Evolutionary conservation across 2,888 invertebrate genomes (phyloP), one percentile per base, ranked within the genome.

Genomic region (Dastarcus helophoroides): DNA sequence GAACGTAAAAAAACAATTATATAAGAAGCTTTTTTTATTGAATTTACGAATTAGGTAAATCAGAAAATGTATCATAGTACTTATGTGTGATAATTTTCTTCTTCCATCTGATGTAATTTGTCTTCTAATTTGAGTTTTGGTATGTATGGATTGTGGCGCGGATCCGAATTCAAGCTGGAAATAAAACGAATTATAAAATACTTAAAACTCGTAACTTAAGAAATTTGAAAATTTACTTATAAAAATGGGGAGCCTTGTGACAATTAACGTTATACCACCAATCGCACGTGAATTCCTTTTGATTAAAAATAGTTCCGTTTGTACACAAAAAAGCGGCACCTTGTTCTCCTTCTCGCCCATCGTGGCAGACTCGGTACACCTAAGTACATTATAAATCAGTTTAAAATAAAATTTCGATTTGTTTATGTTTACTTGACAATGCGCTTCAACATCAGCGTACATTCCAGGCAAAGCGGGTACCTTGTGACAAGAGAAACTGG

Each of bases 191-290:
- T 2, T 2, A 3, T 29, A 11, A 3, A 19, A 29, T 3, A 7
- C 12, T 29, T 3, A 15, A 13, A 29, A 5, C 19, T 7, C 6
- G n/a, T 17, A 7, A n/a, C 6, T 17, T 17, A n/a, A 17, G 19
- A 7, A n/a, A n/a, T 17, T 17, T 6, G 19, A 17, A 6, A 23
- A 52, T 62, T 63, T 56, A 83, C 83, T 73, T 74, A 64, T 85
- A 88, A 37, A 76, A 71, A 17, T 67, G 64, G 3, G 70, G 67
- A n/a, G 86, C 80, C 36, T 79, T 71, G 3, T 74, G 73, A 47
- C 88, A 88, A 51, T 86, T 78, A 0, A 86, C 85, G 54, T 88
- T 88, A 67, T 85, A 85, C 88, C 88, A 88, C 86, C 86, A 88
- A 55, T 88, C 88, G 47, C 88, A 88, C 2, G 82, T 73, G 47